A percentile compares a stretch with the other conserved stretches of the same genome.
These are phyloP conservation scores for Rana temporaria DNA, from an alignment of 2,113 vertebrate genomes.

Conservation along the genomic window DNA sequence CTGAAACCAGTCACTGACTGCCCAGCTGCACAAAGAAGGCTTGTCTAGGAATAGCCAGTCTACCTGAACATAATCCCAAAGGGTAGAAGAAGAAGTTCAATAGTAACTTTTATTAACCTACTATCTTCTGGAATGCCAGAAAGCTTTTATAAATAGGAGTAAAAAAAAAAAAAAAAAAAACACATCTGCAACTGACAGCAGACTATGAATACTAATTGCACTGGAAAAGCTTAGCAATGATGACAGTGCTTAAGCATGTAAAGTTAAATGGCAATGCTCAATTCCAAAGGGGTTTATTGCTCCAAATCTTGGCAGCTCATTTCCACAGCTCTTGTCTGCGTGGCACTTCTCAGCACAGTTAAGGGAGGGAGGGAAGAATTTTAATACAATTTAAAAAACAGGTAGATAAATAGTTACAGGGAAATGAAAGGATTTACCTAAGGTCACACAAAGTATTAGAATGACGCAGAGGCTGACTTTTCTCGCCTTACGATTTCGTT, in stretches of 20 bases:
- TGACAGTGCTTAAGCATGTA: conserved; percentile 8
- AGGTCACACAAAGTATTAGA: conserved; percentile 11
- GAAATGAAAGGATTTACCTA: neutral
- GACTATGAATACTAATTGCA: neutral
- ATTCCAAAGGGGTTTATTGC: conserved; percentile 10
- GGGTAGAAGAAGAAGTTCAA: conserved; percentile 1
- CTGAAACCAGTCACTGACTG: conserved; percentile 51
- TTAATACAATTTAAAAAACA: neutral
- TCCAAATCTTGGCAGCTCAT: conserved; percentile 23
- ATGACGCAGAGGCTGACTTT: neutral
- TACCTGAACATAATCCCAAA: conserved; percentile 57
- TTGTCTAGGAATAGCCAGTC: conserved; percentile 41
- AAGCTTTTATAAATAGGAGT: neutral
- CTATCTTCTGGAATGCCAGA: conserved; percentile 8
- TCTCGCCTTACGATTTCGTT: neutral
- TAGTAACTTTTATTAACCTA: conserved; percentile 14
- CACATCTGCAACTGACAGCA: neutral
- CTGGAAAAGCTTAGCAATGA: conserved; percentile 18
- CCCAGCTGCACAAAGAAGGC: conserved; percentile 50
- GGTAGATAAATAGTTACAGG: conserved; percentile 12
- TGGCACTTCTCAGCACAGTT: conserved; percentile 23
- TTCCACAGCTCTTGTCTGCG: conserved; percentile 27
- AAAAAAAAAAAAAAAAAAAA: neutral
- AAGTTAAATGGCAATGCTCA: neutral
- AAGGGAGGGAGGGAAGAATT: neutral